These are phyloP conservation scores for Anhinga rufa DNA, from an alignment of 2,113 vertebrate species.

Conservation along the genomic window DNA sequence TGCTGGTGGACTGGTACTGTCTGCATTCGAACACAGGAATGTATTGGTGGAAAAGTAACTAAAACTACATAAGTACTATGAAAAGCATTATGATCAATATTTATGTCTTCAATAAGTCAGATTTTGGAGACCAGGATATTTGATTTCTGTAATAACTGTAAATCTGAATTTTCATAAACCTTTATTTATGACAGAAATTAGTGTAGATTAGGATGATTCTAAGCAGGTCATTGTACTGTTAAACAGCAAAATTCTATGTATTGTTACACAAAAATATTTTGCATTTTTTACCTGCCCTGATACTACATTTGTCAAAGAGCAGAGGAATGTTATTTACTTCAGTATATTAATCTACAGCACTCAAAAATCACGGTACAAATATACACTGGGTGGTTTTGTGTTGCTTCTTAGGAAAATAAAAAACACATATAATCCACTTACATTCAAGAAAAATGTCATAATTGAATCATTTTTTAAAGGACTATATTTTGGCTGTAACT, in stretches of 20 bases:
- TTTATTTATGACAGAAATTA: background rate
- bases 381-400: background rate
- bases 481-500: background rate
- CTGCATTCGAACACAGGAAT: background rate
- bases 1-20: background rate
- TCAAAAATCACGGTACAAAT: background rate
- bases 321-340: background rate
- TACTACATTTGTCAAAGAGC: background rate
- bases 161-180: background rate
- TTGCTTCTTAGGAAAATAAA: background rate
- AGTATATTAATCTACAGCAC: background rate
- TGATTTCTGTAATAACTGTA: background rate
- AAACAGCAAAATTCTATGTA: background rate
- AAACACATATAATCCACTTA: background rate
- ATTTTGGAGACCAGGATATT: background rate
- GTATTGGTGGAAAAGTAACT: background rate
- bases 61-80: background rate
- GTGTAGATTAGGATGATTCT: background rate
- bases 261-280: background rate
- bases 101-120: background rate
- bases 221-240: background rate
- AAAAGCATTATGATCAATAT: background rate
- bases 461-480: background rate
- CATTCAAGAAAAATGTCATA: background rate
- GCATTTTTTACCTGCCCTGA: background rate